Evolutionary conservation across 2,797 vertebrate species (phyloP).

Genomic region (Semaprochilodus insignis): DNA sequence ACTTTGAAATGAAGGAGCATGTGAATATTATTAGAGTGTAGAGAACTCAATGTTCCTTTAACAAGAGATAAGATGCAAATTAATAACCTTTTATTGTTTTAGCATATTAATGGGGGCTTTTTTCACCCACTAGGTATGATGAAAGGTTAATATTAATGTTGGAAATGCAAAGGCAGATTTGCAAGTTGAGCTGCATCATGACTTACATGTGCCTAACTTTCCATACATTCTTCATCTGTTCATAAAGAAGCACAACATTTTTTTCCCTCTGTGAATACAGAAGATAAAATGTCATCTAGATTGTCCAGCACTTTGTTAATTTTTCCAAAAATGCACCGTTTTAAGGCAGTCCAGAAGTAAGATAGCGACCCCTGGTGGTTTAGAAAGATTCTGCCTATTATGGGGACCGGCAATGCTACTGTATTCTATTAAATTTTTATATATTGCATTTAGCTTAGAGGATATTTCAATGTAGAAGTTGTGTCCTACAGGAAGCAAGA

Average conservation of each 20-base stretch:
- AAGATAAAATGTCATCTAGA: background rate
- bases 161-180: background rate
- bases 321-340: background rate
- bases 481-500: background rate
- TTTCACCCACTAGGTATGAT: background rate
- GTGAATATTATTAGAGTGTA: background rate
- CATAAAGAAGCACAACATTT: no score
- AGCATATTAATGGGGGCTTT: no score
- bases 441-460: background rate
- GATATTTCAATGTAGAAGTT: background rate
- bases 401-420: background rate
- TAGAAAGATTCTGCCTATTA: background rate
- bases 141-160: background rate
- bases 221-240: background rate
- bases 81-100: no score
- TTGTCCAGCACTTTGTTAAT: background rate
- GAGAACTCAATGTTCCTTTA: background rate
- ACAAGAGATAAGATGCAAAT: background rate
- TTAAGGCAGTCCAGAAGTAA: background rate
- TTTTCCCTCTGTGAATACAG: background rate
- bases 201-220: background rate
- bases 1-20: background rate
- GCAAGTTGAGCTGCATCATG: background rate
- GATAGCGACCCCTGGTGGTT: conserved; percentile 39
- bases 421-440: background rate